phyloP scores from a whole-genome alignment of 2,888 invertebrate genomes.

The Rhaphigaster nebulosa region DNA sequence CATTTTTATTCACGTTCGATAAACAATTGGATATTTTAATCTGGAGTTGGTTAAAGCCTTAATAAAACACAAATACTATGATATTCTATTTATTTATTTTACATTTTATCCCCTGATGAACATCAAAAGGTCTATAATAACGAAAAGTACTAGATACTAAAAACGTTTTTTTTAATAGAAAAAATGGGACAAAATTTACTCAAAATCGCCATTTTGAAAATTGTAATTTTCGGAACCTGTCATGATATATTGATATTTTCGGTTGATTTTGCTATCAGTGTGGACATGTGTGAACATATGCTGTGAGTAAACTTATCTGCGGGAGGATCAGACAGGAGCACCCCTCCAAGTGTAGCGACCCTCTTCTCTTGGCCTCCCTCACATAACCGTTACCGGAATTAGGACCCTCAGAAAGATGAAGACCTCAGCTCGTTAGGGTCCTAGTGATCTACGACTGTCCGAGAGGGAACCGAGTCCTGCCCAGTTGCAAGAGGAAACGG shows the following conservation, averaged over 20 bases:
- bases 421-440: slow-evolving; percentile 22
- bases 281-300: not conserved
- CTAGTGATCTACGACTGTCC: slow-evolving; percentile 11
- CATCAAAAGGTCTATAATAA: no score
- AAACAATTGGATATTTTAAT: no score
- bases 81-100: no score
- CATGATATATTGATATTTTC: not conserved
- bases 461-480: not conserved
- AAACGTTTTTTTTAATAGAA: no score
- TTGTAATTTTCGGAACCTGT: no score
- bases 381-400: slow-evolving; percentile 28
- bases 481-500: not conserved
- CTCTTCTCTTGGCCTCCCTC: not conserved
- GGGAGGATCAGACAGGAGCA: not conserved
- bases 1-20: no score
- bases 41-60: no score
- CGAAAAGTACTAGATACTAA: no score
- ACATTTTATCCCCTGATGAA: no score
- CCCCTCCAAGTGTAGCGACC: not conserved
- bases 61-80: no score
- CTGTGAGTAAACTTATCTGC: not conserved
- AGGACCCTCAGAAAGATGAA: slow-evolving; percentile 44
- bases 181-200: no score
- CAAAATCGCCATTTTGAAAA: no score
- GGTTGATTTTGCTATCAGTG: not conserved